Conservation (phyloP, 2,797 vertebrate species). For the Fundulus diaphanus region DNA sequence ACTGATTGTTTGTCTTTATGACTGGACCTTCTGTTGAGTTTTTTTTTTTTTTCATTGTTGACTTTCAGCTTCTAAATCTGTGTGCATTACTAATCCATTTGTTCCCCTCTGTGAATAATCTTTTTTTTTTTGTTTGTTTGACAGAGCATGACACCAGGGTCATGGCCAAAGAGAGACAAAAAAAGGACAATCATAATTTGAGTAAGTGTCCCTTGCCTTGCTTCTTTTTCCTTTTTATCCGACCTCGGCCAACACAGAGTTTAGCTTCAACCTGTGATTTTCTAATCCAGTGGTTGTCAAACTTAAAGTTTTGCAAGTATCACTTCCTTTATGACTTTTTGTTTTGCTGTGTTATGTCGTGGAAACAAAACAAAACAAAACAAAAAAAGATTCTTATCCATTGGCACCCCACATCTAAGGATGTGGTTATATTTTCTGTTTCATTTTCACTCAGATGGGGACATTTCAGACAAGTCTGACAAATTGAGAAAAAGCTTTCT, state of each 20-base stretch:
- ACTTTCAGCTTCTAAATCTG: conserved; percentile 58
- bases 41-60: conserved; percentile 51
- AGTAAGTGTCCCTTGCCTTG: conserved; percentile 85
- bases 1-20: conserved; percentile 45
- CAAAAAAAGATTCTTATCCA: not conserved
- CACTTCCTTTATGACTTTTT: not conserved
- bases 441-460: not conserved
- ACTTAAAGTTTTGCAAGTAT: not conserved
- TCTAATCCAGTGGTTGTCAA: not conserved
- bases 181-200: conserved; percentile 98
- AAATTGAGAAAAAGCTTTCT: not conserved
- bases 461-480: not conserved
- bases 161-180: conserved; percentile 96
- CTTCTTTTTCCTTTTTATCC: conserved; percentile 24
- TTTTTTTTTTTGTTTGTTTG: conserved; percentile 39
- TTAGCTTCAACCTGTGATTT: not conserved
- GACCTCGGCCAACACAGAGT: not conserved
- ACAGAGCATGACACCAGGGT: conserved; percentile 92
- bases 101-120: conserved; percentile 55
- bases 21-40: conserved; percentile 51
- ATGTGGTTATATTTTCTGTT: not conserved
- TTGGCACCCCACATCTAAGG: not conserved
- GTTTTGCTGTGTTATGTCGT: not conserved
- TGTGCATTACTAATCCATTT: conserved; percentile 62
- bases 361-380: not conserved